These are phyloP conservation scores for Isotomurus palustris DNA, from an alignment of 2,888 invertebrate genomes.

Conservation along the genomic window DNA sequence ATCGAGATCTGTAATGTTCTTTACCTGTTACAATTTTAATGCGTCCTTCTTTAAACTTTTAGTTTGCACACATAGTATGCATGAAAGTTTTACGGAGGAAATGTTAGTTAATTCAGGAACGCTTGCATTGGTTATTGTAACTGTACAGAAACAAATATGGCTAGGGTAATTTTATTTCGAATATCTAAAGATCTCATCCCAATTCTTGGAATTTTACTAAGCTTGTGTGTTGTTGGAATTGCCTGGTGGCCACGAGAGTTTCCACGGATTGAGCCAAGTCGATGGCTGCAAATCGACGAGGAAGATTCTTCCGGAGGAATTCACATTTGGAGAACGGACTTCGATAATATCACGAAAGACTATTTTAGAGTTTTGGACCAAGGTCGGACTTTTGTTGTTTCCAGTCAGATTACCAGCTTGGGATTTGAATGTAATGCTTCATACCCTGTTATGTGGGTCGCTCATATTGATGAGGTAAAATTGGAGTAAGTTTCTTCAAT, in stretches of 20 bases:
- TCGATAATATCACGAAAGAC: slow-evolving; percentile 30
- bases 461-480: slow-evolving; percentile 21
- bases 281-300: slow-evolving; percentile 29
- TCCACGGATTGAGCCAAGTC: slow-evolving; percentile 28
- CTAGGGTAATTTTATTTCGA: too few relatives aligned
- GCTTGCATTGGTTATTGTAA: too few relatives aligned
- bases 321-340: slow-evolving; percentile 29
- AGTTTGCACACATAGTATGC: too few relatives aligned
- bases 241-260: slow-evolving; percentile 26
- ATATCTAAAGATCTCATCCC: too few relatives aligned
- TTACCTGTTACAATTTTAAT: too few relatives aligned
- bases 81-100: too few relatives aligned
- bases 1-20: too few relatives aligned
- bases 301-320: slow-evolving; percentile 18
- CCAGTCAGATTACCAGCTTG: slow-evolving; percentile 21
- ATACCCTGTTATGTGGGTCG: slow-evolving; percentile 33
- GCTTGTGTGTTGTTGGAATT: background rate
- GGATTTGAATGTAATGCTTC: slow-evolving; percentile 35
- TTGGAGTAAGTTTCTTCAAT: background rate
- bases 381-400: slow-evolving; percentile 26
- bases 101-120: too few relatives aligned
- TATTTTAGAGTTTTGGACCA: slow-evolving; percentile 19
- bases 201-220: background rate
- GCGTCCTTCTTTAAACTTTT: too few relatives aligned
- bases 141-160: too few relatives aligned